Evolutionary conservation across 2,888 invertebrate species (phyloP).

Genomic region (Volucella inflata): DNA sequence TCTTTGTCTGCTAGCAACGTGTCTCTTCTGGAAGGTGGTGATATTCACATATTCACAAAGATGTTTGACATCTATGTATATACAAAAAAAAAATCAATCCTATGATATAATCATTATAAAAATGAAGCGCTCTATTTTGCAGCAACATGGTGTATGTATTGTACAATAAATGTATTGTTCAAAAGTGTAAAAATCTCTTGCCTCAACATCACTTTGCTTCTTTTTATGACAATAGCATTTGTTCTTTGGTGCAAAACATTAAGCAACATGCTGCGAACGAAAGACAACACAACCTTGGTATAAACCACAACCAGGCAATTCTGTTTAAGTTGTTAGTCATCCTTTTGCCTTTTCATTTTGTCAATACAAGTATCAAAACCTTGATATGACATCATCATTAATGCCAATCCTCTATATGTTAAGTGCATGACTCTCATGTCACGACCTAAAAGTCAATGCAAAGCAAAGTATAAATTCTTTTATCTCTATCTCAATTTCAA

Average conservation of each 20-base stretch:
- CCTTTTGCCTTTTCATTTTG: slow-evolving; percentile 2
- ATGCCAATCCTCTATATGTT: slow-evolving; percentile 31
- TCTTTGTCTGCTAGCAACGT: too few relatives aligned
- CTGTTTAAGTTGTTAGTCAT: background rate
- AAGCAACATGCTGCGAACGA: slow-evolving; percentile 16
- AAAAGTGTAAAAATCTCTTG: too few relatives aligned
- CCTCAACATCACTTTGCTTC: too few relatives aligned
- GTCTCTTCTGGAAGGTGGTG: too few relatives aligned
- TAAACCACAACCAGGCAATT: background rate
- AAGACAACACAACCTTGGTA: too few relatives aligned
- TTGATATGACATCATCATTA: slow-evolving; percentile 49
- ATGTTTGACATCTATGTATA: too few relatives aligned
- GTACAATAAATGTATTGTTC: too few relatives aligned
- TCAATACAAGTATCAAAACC: slow-evolving; percentile 19
- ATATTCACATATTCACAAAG: too few relatives aligned
- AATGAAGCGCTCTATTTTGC: too few relatives aligned
- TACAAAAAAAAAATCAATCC: too few relatives aligned
- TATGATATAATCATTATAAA: too few relatives aligned
- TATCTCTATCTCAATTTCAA: slow-evolving; percentile 68
- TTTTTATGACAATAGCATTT: background rate
- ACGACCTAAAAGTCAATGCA: slow-evolving; percentile 45
- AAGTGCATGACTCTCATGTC: slow-evolving; percentile 48
- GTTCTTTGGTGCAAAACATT: background rate
- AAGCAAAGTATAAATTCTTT: slow-evolving; percentile 44
- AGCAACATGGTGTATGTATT: too few relatives aligned